phyloP scores from a whole-genome alignment of 2,888 invertebrate genomes.

The Leptinotarsa haldemani region DNA sequence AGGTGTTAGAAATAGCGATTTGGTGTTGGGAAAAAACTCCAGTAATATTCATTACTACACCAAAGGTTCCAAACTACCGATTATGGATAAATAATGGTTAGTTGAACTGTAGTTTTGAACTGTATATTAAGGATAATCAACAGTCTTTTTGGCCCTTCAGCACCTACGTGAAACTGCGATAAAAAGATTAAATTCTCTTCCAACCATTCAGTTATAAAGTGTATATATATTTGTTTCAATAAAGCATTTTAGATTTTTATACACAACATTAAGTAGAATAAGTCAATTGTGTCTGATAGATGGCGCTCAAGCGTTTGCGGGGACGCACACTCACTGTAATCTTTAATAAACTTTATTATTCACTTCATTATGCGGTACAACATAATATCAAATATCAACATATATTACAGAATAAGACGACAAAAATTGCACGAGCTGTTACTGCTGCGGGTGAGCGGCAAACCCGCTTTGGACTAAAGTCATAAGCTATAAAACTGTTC shows the following conservation, averaged over 20 bases:
- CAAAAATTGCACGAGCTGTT: constrained; percentile 29
- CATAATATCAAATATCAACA: constrained; percentile 48
- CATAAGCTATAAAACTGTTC: constrained; percentile 48
- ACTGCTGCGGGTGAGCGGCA: constrained; percentile 36
- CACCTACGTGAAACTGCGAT: too few relatives aligned
- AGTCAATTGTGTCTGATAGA: constrained; percentile 42
- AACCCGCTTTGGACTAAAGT: constrained; percentile 47
- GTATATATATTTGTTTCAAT: too few relatives aligned
- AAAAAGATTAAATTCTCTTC: too few relatives aligned
- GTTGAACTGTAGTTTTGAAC: too few relatives aligned
- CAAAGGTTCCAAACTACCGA: too few relatives aligned
- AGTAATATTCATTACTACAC: too few relatives aligned
- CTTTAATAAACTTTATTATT: constrained; percentile 54
- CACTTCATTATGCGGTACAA: constrained; percentile 45
- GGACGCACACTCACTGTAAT: constrained; percentile 50
- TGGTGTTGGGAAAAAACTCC: too few relatives aligned
- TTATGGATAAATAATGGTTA: too few relatives aligned
- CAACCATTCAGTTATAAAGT: too few relatives aligned
- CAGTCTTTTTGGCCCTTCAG: too few relatives aligned
- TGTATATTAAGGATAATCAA: too few relatives aligned
- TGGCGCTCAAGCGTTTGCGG: constrained; percentile 61
- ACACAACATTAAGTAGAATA: constrained; percentile 38
- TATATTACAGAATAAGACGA: constrained; percentile 44
- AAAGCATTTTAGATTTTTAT: not conserved
- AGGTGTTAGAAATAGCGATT: too few relatives aligned